Conservation (phyloP, 2,113 vertebrate species). For the Trachemys scripta region DNA sequence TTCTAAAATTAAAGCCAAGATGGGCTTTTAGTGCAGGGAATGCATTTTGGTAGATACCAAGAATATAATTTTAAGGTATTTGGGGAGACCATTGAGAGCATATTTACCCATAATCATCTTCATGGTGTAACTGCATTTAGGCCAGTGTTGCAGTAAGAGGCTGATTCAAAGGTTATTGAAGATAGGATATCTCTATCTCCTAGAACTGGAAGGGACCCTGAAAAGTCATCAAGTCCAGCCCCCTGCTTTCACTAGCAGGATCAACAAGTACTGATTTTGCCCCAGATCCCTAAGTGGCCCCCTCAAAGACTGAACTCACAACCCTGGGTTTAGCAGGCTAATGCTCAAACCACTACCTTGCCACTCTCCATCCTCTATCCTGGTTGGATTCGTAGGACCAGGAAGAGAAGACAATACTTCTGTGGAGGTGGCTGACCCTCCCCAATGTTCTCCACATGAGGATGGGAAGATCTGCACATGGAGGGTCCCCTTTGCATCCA, state of each 20-base stretch:
- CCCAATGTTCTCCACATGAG: not conserved
- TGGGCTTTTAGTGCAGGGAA: constrained; percentile 21
- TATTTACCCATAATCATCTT: not conserved
- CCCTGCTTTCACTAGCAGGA: too few species aligned
- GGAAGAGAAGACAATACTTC: not conserved
- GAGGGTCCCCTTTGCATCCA: not conserved
- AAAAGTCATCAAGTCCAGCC: too few species aligned
- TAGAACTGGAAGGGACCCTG: too few species aligned
- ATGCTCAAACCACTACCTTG: not conserved
- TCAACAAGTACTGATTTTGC: too few species aligned
- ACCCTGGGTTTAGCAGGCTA: too few species aligned
- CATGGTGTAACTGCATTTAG: not conserved
- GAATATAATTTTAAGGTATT: constrained; percentile 26
- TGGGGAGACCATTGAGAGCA: not conserved
- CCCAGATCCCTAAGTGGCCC: too few species aligned
- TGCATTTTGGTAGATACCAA: constrained; percentile 23
- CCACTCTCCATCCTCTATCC: not conserved
- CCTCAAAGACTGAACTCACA: too few species aligned
- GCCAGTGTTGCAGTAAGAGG: not conserved
- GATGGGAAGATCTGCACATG: not conserved
- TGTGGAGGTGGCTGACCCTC: not conserved
- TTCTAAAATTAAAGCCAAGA: constrained; percentile 17
- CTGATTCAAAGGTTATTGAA: constrained; percentile 11
- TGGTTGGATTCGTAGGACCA: not conserved
- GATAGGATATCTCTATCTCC: too few species aligned